These are phyloP conservation scores for Bembecia ichneumoniformis DNA, from an alignment of 2,888 invertebrate genomes.

Conservation along the genomic window DNA sequence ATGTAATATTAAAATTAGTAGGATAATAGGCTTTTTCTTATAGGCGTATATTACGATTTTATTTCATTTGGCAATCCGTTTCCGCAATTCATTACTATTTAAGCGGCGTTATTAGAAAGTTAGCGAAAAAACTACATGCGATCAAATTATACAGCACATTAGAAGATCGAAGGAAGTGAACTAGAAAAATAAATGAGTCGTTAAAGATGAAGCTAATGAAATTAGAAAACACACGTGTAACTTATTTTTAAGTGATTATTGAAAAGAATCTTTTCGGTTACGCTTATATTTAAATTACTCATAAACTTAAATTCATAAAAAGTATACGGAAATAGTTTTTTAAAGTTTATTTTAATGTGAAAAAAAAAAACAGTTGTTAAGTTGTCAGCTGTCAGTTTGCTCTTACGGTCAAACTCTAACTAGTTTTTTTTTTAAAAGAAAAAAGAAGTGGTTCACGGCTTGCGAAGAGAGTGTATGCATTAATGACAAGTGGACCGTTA, in stretches of 20 bases:
- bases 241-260: no score
- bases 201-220: no score
- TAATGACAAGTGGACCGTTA: conserved; percentile 21
- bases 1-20: no score
- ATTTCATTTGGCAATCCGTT: conserved; percentile 11
- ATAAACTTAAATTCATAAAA: no score
- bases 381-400: no score
- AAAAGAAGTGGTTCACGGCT: conserved; percentile 41
- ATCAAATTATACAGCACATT: neutral
- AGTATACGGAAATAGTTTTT: no score
- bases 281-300: no score
- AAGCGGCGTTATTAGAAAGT: neutral
- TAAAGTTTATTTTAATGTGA: no score
- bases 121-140: neutral
- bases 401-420: no score
- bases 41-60: neutral
- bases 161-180: neutral
- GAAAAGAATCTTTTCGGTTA: no score
- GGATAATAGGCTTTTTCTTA: neutral
- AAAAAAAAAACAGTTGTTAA: no score
- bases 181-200: neutral
- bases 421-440: neutral
- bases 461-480: conserved; percentile 24
- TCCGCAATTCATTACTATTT: conserved; percentile 7
- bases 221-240: no score